Evolutionary conservation across 1,140 invertebrate genomes (phyloP).

Genomic region (Caenorhabditis latens): DNA sequence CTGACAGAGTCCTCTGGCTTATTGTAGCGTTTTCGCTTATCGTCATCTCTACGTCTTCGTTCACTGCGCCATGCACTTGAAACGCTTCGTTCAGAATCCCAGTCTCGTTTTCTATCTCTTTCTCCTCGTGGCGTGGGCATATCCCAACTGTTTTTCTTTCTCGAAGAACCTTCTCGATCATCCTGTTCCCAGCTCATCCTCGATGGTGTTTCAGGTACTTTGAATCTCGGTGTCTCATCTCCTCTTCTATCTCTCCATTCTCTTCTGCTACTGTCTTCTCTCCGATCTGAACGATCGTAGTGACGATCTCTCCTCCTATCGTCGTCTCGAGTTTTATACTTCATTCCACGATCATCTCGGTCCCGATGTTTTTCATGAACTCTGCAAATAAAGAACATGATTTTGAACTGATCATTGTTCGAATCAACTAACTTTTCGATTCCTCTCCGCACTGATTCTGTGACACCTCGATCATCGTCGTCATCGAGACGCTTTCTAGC

Average conservation of each 20-base stretch:
- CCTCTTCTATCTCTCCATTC: constrained; percentile 51
- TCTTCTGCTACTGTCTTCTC: constrained; percentile 67
- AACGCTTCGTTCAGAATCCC: constrained; percentile 78
- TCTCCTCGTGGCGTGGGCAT: constrained; percentile 85
- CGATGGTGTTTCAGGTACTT: constrained; percentile 80
- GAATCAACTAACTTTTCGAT: constrained; percentile 67
- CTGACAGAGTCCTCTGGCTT: constrained; percentile 59
- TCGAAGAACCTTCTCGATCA: constrained; percentile 81
- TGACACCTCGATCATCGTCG: constrained; percentile 66
- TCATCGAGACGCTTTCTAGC: constrained; percentile 66
- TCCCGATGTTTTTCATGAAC: constrained; percentile 49
- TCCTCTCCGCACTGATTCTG: constrained; percentile 65
- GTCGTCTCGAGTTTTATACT: constrained; percentile 69
- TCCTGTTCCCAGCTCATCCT: constrained; percentile 87
- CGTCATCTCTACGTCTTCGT: constrained; percentile 48
- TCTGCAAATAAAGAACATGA: neutral
- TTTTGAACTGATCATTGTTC: neutral
- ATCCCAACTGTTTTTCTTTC: constrained; percentile 88
- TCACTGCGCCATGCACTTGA: constrained; percentile 59
- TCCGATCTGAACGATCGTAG: constrained; percentile 70
- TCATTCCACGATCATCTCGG: constrained; percentile 34
- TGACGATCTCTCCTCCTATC: constrained; percentile 72
- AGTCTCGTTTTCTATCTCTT: constrained; percentile 68
- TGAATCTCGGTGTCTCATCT: constrained; percentile 83
- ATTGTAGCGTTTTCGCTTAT: constrained; percentile 8